Conservation (phyloP, 2,888 invertebrate species). For the Phasia obesa region DNA sequence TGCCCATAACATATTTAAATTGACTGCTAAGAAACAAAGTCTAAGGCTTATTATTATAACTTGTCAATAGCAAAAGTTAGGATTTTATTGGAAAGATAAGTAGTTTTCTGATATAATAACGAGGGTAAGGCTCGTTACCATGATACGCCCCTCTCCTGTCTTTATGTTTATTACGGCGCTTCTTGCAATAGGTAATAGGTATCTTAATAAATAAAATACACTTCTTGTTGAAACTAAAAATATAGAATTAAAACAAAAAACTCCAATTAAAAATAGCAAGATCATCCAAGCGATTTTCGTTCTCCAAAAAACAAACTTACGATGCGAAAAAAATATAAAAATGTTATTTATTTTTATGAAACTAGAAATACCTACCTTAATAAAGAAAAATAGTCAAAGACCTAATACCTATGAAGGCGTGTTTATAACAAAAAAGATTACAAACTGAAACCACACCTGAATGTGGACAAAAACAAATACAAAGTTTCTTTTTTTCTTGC, state of each 20-base stretch:
- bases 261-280: slow-evolving; percentile 51
- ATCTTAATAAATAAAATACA: background rate
- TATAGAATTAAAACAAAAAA: slow-evolving; percentile 27
- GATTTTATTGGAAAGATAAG: no score
- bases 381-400: background rate
- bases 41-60: no score
- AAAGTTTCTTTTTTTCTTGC: background rate
- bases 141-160: no score
- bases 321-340: background rate
- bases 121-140: no score
- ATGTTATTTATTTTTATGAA: background rate
- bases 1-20: no score
- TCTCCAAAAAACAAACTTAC: background rate
- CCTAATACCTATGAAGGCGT: slow-evolving; percentile 51
- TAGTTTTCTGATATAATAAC: no score
- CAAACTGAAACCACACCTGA: slow-evolving; percentile 71
- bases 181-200: no score
- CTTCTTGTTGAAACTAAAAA: slow-evolving; percentile 1
- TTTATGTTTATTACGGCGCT: no score
- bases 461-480: slow-evolving; percentile 10
- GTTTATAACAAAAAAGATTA: slow-evolving; percentile 54
- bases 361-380: background rate
- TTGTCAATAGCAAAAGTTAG: no score
- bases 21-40: no score
- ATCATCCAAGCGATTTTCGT: slow-evolving; percentile 48